Percentiles rank a stretch among this genome's conserved stretches.
Evolutionary conservation across 2,888 invertebrate species (phyloP).

Genomic region (Chloroclysta siterata): DNA sequence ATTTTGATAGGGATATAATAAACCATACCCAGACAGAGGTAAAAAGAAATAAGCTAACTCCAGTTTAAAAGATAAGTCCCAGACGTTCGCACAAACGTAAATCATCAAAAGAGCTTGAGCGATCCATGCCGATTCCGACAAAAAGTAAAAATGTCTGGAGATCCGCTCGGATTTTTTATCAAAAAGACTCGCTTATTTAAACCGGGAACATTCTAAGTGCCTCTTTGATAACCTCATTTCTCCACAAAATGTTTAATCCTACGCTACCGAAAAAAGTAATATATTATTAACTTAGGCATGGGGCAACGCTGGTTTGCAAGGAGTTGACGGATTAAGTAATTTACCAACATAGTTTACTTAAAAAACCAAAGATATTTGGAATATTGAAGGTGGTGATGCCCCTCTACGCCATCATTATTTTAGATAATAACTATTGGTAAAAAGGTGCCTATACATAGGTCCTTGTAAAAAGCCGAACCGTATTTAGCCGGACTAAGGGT

Average conservation of each 20-base stretch:
- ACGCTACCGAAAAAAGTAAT: slow-evolving; percentile 10
- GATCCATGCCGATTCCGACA: slow-evolving; percentile 28
- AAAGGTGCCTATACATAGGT: no score
- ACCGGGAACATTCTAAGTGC: slow-evolving; percentile 32
- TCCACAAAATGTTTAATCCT: slow-evolving; percentile 29
- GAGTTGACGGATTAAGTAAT: no score
- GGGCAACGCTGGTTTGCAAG: background rate
- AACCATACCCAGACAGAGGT: no score
- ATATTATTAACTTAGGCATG: background rate
- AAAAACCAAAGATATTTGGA: no score
- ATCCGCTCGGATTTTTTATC: slow-evolving; percentile 31
- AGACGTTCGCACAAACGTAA: background rate
- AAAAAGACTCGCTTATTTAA: slow-evolving; percentile 31
- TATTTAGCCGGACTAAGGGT: slow-evolving; percentile 1
- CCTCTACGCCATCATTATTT: no score
- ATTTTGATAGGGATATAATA: no score
- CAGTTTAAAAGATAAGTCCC: background rate
- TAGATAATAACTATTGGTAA: no score
- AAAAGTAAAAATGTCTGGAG: slow-evolving; percentile 32
- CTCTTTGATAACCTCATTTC: slow-evolving; percentile 37
- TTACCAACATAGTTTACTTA: no score
- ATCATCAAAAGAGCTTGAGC: slow-evolving; percentile 30
- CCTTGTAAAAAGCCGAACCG: background rate
- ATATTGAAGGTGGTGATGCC: no score
- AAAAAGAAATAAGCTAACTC: no score